Evolutionary conservation across 2,113 vertebrate genomes (phyloP).

Genomic region (Dromas ardeola): DNA sequence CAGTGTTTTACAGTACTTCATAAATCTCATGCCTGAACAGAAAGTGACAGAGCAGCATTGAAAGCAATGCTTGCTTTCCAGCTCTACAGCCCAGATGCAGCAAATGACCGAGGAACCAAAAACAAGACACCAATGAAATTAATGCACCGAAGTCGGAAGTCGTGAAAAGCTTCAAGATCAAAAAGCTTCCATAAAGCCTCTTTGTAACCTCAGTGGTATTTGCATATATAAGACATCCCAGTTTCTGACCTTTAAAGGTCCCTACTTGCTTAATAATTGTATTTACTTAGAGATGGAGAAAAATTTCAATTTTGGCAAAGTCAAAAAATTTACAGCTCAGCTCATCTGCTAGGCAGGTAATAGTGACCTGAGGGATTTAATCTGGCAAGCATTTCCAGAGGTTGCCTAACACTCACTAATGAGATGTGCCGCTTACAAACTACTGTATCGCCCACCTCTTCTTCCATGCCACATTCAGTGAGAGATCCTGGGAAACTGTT

Average conservation of each 20-base stretch:
- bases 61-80: not conserved
- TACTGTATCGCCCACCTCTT: not conserved
- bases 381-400: not conserved
- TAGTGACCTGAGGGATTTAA: not conserved
- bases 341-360: not conserved
- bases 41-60: not conserved
- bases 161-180: not conserved
- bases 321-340: not conserved
- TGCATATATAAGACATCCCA: not conserved
- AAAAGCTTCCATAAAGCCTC: not conserved
- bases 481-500: not conserved
- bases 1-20: not conserved
- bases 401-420: not conserved
- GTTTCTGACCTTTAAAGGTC: not conserved
- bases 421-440: not conserved
- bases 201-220: not conserved
- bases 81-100: not conserved
- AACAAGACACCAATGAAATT: not conserved
- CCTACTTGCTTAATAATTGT: not conserved
- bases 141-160: not conserved
- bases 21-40: constrained; percentile 16
- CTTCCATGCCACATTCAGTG: not conserved
- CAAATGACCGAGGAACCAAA: not conserved
- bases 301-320: not conserved
- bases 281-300: not conserved